Evolutionary conservation across 2,888 invertebrate species (phyloP).

Genomic region (Pachycephus smyrnensis): DNA sequence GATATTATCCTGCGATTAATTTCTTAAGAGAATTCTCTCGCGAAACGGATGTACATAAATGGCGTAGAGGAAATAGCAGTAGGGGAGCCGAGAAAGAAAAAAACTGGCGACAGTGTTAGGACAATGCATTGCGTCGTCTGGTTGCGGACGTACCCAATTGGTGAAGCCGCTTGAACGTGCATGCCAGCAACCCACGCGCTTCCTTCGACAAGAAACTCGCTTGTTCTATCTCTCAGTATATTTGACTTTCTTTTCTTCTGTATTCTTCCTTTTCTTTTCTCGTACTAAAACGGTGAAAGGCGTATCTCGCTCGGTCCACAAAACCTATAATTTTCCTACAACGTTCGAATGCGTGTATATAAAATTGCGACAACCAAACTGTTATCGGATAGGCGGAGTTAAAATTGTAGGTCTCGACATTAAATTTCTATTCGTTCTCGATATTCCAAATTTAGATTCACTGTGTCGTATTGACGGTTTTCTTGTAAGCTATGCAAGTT

Average conservation of each 20-base stretch:
- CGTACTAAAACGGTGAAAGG: background rate
- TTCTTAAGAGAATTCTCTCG: background rate
- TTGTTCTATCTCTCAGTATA: constrained; percentile 11
- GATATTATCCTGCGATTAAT: background rate
- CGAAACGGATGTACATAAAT: background rate
- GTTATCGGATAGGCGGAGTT: background rate
- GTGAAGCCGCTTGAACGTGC: constrained; percentile 26
- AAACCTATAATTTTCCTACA: background rate
- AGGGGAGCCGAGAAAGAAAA: background rate
- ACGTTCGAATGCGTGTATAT: background rate
- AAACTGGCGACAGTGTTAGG: background rate
- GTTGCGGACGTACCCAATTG: constrained; percentile 47
- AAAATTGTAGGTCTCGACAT: background rate
- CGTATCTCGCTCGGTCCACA: background rate
- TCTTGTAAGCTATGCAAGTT: background rate
- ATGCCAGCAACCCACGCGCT: constrained; percentile 32
- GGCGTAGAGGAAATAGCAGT: background rate
- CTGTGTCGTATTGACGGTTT: background rate
- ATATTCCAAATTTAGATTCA: background rate
- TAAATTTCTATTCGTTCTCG: background rate
- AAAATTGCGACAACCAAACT: background rate
- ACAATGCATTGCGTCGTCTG: background rate
- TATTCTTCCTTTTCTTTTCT: constrained; percentile 11
- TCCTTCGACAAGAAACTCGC: constrained; percentile 26
- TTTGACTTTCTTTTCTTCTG: constrained; percentile 6